These are phyloP conservation scores for Ceratosolen fusciceps DNA, from an alignment of 1,140 invertebrate species.

Conservation along the genomic window DNA sequence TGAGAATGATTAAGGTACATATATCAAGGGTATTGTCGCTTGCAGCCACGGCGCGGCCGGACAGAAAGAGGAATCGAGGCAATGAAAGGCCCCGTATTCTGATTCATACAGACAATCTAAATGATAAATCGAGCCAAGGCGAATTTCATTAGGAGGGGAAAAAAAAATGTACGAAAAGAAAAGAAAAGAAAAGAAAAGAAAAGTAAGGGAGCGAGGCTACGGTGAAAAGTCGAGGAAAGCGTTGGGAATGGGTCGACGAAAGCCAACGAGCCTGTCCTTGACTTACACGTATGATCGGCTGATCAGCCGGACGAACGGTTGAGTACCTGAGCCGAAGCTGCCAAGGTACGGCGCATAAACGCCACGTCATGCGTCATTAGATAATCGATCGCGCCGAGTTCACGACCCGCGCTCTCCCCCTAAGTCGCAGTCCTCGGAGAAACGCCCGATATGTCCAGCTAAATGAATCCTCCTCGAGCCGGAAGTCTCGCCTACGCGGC, in stretches of 20 bases:
- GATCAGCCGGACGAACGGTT: not conserved
- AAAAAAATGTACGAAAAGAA: not conserved
- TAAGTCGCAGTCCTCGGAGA: not conserved
- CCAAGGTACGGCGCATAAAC: conserved; percentile 14
- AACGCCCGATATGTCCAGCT: conserved; percentile 9
- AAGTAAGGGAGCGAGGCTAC: not conserved
- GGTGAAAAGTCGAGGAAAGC: too few relatives aligned
- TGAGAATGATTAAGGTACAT: too few relatives aligned
- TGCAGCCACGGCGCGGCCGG: too few relatives aligned
- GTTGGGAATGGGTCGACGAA: not conserved
- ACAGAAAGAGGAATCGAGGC: too few relatives aligned
- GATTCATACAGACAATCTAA: too few relatives aligned
- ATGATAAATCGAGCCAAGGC: too few relatives aligned
- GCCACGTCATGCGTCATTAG: conserved; percentile 37
- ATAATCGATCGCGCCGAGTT: conserved; percentile 2
- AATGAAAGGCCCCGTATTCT: too few relatives aligned
- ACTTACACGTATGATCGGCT: not conserved
- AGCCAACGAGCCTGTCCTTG: not conserved
- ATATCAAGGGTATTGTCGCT: too few relatives aligned
- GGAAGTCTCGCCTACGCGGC: too few relatives aligned
- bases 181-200: not conserved
- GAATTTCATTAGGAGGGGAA: not conserved
- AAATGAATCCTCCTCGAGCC: not conserved
- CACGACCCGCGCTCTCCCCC: not conserved
- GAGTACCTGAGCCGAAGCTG: not conserved